Conservation (phyloP, 2,797 vertebrate species). For the Cottoperca gobio region DNA sequence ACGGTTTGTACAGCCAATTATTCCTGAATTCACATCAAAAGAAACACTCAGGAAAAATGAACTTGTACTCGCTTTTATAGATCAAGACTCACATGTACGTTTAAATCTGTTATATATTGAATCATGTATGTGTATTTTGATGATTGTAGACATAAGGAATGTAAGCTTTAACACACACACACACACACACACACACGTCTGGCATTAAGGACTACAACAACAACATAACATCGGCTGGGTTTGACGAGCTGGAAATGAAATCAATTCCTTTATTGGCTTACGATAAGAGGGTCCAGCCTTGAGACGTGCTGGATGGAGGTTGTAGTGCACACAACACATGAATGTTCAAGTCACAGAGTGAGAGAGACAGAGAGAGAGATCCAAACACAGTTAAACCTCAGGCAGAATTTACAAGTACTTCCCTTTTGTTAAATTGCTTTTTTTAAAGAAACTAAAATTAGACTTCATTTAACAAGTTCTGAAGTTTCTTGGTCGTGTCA, state of each 20-base stretch:
- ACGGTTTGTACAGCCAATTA: slow-evolving; percentile 46
- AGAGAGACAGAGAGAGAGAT: not conserved
- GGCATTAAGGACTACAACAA: not conserved
- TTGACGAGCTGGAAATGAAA: slow-evolving; percentile 59
- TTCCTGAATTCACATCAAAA: slow-evolving; percentile 43
- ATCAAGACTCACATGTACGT: not conserved
- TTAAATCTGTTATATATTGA: slow-evolving; percentile 1
- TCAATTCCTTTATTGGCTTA: slow-evolving; percentile 62
- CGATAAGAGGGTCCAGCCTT: slow-evolving; percentile 31
- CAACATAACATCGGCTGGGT: slow-evolving; percentile 18
- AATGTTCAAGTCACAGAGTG: slow-evolving; percentile 18
- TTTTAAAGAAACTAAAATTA: not conserved
- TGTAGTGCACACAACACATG: slow-evolving; percentile 6
- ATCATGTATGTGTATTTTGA: not conserved
- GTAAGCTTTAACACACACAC: not conserved
- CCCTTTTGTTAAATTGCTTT: not conserved
- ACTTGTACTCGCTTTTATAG: not conserved
- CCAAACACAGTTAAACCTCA: not conserved
- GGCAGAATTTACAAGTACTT: not conserved
- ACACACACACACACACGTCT: not conserved
- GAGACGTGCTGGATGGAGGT: not conserved
- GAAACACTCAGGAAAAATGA: not conserved
- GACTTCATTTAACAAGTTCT: not conserved
- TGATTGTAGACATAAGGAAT: slow-evolving; percentile 9
- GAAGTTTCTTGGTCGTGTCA: not conserved